Conservation (phyloP, 2,797 vertebrate species). For the Rhinophrynus dorsalis region DNA sequence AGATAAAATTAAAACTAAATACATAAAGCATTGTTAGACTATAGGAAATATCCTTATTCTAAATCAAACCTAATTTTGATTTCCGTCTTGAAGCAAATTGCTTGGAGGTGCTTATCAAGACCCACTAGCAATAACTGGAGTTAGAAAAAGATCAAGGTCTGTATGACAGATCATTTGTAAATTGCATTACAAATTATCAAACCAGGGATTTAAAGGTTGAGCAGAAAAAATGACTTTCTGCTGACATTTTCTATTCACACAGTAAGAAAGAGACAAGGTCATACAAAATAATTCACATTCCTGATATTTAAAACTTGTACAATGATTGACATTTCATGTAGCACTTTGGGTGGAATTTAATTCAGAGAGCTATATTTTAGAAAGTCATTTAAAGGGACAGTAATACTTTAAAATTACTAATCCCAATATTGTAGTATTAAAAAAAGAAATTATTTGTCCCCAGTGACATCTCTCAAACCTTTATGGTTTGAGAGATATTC, state of each 20-base stretch:
- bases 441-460: no score
- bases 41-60: no score
- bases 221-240: constrained; percentile 13
- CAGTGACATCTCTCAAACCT: no score
- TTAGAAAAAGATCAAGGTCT: background rate
- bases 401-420: no score
- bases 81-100: background rate
- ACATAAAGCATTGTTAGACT: no score
- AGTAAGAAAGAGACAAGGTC: background rate
- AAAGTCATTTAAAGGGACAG: no score
- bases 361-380: no score
- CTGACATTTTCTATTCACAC: constrained; percentile 16
- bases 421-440: no score
- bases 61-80: no score
- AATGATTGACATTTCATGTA: background rate
- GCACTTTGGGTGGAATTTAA: no score
- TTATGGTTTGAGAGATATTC: no score
- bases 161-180: background rate
- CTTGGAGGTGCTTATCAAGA: background rate
- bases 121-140: background rate
- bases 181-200: constrained; percentile 13
- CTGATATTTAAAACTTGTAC: background rate
- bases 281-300: background rate
- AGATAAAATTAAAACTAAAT: no score
- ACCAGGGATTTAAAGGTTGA: background rate